A percentile compares a stretch with the other conserved stretches of the same genome.
These are phyloP conservation scores for Silurus lanzhouensis DNA, from an alignment of 2,797 vertebrate species.

Conservation along the genomic window DNA sequence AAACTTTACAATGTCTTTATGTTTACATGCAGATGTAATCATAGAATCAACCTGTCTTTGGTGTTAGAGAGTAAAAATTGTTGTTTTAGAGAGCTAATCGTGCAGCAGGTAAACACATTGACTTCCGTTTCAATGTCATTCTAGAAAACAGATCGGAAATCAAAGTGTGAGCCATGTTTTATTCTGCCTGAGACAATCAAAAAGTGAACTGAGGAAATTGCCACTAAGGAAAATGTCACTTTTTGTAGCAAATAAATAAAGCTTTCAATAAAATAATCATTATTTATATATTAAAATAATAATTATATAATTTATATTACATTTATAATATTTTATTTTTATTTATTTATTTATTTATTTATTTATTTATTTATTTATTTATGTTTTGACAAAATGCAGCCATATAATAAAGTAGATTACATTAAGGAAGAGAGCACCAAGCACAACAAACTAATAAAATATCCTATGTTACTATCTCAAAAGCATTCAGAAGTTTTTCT, in stretches of 20 bases:
- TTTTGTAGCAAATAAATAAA: not conserved
- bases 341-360: not conserved
- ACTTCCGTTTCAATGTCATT: slow-evolving; percentile 58
- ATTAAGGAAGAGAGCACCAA: not conserved
- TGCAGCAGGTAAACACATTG: not conserved
- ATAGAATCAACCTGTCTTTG: no score
- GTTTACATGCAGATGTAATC: not conserved
- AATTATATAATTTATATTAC: no score
- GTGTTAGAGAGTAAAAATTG: not conserved
- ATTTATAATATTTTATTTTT: no score
- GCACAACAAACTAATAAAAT: not conserved
- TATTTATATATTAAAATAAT: no score
- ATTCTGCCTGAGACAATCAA: slow-evolving; percentile 53
- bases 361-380: no score
- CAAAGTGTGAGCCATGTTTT: slow-evolving; percentile 69
- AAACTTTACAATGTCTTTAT: not conserved
- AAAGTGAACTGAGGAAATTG: not conserved
- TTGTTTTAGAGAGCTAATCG: not conserved
- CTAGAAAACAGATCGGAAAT: slow-evolving; percentile 62
- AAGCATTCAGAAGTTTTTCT: not conserved
- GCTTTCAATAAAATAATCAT: not conserved
- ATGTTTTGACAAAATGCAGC: not conserved
- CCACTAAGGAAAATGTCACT: not conserved
- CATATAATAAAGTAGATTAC: not conserved
- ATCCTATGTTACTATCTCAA: not conserved